phyloP scores from a whole-genome alignment of 2,113 vertebrate species.

The Galeopterus variegatus region DNA sequence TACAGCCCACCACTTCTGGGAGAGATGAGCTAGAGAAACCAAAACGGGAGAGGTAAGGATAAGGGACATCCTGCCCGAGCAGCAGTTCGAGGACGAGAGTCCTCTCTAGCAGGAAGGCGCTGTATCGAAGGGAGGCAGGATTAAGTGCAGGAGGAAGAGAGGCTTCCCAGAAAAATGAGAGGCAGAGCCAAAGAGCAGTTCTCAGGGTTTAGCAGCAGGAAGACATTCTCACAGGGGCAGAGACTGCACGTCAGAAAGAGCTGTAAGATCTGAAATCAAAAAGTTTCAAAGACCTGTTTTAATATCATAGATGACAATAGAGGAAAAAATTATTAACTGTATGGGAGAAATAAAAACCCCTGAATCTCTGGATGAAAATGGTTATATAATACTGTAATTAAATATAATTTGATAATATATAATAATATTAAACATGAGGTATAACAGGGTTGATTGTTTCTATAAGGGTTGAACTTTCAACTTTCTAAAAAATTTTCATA shows the following conservation, averaged over 20 bases:
- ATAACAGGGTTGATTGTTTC: neutral
- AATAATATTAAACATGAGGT: neutral
- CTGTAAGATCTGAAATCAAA: neutral
- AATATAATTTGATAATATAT: neutral
- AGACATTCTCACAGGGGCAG: neutral
- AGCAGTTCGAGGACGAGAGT: neutral
- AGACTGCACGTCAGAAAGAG: neutral
- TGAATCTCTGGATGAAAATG: neutral
- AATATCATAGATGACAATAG: neutral
- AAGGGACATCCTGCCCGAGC: neutral
- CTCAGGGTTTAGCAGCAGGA: fast-evolving
- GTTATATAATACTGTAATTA: neutral
- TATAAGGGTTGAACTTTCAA: neutral
- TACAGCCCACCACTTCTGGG: neutral
- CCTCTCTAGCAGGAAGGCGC: neutral
- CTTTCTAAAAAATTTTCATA: neutral
- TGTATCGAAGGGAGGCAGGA: neutral
- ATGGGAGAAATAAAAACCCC: neutral
- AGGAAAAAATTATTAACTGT: neutral
- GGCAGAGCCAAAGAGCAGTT: neutral
- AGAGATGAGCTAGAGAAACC: neutral
- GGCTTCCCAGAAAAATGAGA: neutral
- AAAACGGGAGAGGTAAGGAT: neutral
- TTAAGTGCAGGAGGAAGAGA: too few species aligned
- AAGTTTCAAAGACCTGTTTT: neutral